Conservation (phyloP, 2,888 invertebrate species). For the Apamea monoglypha region DNA sequence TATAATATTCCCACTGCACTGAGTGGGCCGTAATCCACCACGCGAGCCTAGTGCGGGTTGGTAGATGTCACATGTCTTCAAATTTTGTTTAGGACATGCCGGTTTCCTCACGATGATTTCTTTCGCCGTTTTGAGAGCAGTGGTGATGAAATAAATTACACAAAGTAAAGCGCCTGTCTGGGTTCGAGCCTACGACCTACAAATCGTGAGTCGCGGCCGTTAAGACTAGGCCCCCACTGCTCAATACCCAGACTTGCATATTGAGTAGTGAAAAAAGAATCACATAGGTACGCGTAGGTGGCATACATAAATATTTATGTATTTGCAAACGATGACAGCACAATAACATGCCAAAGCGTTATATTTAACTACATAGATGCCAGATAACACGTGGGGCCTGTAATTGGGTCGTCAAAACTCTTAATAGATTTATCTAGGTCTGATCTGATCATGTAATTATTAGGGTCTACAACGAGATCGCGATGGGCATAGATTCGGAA, state of each 20-base stretch:
- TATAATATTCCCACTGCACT: not conserved
- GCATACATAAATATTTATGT: slow-evolving; percentile 54
- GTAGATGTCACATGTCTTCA: not conserved
- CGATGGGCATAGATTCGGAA: not conserved
- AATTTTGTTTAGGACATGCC: not conserved
- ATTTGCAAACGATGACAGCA: slow-evolving; percentile 50
- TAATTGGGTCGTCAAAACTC: slow-evolving; percentile 42
- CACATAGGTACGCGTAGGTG: slow-evolving; percentile 38
- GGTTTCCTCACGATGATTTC: not conserved
- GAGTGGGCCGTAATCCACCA: not conserved
- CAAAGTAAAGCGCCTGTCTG: not conserved
- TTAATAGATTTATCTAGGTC: slow-evolving; percentile 44
- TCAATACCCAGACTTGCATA: slow-evolving; percentile 26
- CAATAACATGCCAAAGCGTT: slow-evolving; percentile 59
- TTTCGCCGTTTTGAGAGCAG: not conserved
- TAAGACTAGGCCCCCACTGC: not conserved
- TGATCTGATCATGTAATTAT: slow-evolving; percentile 39
- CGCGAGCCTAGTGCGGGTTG: not conserved
- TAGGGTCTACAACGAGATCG: slow-evolving; percentile 15
- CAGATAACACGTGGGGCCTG: slow-evolving; percentile 53
- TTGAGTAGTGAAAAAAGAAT: slow-evolving; percentile 23
- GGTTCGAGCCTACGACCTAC: not conserved
- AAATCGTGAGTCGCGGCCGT: not conserved
- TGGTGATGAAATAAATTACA: not conserved
- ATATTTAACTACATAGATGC: slow-evolving; percentile 38